These are phyloP conservation scores for Oreochromis tanganicae DNA, from an alignment of 2,113 vertebrate species.

Conservation along the genomic window DNA sequence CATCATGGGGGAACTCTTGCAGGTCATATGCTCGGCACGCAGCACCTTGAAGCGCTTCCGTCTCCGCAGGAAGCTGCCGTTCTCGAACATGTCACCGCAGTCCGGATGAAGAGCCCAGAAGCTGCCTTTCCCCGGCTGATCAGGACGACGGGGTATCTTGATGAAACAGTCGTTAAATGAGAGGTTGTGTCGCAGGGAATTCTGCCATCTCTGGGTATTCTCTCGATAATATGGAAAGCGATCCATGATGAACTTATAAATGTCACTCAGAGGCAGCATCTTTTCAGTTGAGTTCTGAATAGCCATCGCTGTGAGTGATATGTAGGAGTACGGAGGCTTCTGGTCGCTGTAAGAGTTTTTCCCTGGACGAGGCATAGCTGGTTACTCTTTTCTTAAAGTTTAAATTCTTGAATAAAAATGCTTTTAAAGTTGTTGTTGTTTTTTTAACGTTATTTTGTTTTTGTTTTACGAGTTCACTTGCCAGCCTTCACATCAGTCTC, in stretches of 20 bases:
- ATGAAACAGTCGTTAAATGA: slow-evolving; percentile 95
- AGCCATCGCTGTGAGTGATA: slow-evolving; percentile 95
- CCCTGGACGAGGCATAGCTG: slow-evolving; percentile 86
- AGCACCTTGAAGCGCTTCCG: slow-evolving; percentile 89
- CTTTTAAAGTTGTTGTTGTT: not conserved
- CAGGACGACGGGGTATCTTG: slow-evolving; percentile 87
- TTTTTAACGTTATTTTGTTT: not conserved
- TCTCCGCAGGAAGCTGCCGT: slow-evolving; percentile 87
- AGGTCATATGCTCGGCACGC: slow-evolving; percentile 79
- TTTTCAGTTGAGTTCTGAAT: slow-evolving; percentile 93
- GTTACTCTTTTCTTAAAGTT: not conserved
- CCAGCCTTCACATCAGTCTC: slow-evolving; percentile 27
- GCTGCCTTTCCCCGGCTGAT: slow-evolving; percentile 90
- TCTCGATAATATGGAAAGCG: slow-evolving; percentile 92
- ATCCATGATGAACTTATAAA: slow-evolving; percentile 95
- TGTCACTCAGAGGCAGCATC: slow-evolving; percentile 92
- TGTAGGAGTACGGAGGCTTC: slow-evolving; percentile 95
- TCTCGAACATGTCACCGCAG: slow-evolving; percentile 94
- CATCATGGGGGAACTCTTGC: slow-evolving; percentile 80
- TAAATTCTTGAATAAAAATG: not conserved
- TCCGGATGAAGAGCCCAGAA: slow-evolving; percentile 93
- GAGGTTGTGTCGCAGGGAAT: slow-evolving; percentile 88
- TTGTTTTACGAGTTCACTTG: not conserved
- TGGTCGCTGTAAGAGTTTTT: slow-evolving; percentile 98
- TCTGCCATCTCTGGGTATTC: slow-evolving; percentile 92